Evolutionary conservation across 2,888 invertebrate species (phyloP), one percentile per base, ranked within the genome.

Genomic region (Axea sp.): DNA sequence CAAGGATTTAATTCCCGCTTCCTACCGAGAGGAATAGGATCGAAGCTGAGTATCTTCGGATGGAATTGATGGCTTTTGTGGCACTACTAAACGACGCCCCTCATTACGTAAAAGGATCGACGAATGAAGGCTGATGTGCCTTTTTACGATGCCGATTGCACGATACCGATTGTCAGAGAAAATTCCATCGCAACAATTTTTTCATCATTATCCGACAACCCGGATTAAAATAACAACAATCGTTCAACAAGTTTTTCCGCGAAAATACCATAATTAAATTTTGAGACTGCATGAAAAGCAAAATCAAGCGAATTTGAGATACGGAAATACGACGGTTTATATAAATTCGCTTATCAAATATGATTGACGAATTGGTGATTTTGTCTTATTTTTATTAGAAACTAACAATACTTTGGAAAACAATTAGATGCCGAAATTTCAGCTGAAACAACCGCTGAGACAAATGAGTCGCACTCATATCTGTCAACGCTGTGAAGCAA

Each of bases 81-180:
- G 59, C 37, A 47, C 53, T 43, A 51, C 45, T 53, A 69, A 60
- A 69, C 60, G 69, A 60, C 60, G 60, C 51, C 47, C 39, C 69
- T 69, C 60, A 69, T 69, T 69, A 69, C 43, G 60, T 51, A 53
- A 69, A 60, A 53, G 53, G 68, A 68, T 68, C 68, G 60, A 59
- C 57, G 41, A 53, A 30, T 22, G 53, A 45, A 24, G 43, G 0
- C 19, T 14, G 60, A 45, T 45, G 60, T 15, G 60, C 60, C 35
- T 53, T 60, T 53, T 51, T 33, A 17, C 39, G 17, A 19, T 15
- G 60, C 35, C 60, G 35, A 45, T 60, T 43, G 37, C 45, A 60
- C 51, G 49, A 49, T 7, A 59, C n/a, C 30, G 68, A 51, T 35
- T 68, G 68, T 51, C 41, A 57, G 14, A 6, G 39, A 30, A 15